phyloP scores from a whole-genome alignment of 2,113 vertebrate species.

The Orientallactaga bullata region DNA sequence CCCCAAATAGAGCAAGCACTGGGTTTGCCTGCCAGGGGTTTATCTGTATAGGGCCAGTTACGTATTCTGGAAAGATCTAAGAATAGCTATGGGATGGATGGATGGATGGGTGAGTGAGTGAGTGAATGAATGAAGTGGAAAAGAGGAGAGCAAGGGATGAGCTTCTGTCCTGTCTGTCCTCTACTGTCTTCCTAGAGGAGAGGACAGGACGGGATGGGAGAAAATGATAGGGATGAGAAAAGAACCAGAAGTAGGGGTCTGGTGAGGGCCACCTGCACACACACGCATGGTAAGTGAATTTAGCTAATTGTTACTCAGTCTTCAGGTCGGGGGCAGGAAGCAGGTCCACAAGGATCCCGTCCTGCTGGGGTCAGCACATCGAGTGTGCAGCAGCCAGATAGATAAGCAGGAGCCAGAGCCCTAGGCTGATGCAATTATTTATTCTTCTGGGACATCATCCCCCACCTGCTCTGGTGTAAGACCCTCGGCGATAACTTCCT shows the following conservation, averaged over 20 bases:
- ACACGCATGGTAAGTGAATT: slow-evolving; percentile 79
- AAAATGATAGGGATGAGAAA: not conserved
- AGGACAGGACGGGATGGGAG: too few relatives aligned
- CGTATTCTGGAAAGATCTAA: accelerated
- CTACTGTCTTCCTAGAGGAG: not conserved
- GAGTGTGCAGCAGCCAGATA: slow-evolving; percentile 51
- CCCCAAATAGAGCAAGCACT: accelerated
- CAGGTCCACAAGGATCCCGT: slow-evolving; percentile 75
- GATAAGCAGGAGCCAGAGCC: slow-evolving; percentile 59
- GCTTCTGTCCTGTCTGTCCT: not conserved
- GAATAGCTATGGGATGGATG: accelerated
- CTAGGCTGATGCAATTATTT: slow-evolving; percentile 68
- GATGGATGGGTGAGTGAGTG: not conserved
- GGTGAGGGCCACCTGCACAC: slow-evolving; percentile 6
- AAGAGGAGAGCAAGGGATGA: not conserved
- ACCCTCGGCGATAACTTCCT: not conserved
- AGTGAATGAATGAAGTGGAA: too few relatives aligned
- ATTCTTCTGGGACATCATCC: not conserved
- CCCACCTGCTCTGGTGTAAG: not conserved
- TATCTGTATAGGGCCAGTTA: accelerated
- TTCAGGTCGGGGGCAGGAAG: slow-evolving; percentile 71
- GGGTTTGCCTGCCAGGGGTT: accelerated
- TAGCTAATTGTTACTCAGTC: slow-evolving; percentile 76
- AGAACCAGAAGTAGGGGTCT: not conserved
- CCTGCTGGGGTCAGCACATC: slow-evolving; percentile 77